Evolutionary conservation across 2,888 invertebrate species (phyloP), one percentile per base, ranked within the genome.

Genomic region (Norana najaformis): DNA sequence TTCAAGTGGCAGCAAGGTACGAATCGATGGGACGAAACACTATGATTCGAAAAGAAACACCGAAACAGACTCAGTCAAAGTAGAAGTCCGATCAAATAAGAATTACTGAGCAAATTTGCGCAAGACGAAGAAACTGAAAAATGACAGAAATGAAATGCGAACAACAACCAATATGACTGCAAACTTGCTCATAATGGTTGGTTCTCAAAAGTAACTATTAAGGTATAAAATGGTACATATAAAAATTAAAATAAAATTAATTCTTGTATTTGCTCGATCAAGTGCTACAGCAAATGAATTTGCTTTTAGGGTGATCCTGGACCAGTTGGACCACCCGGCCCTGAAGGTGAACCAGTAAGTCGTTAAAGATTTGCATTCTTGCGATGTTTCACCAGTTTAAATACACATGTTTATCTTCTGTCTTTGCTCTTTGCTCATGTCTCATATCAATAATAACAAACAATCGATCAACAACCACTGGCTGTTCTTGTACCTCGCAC

Each of bases 281-380:
- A 69, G 69, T n/a, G n/a, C 4, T 8, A n/a, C n/a, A n/a, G n/a
- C 1, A 8, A n/a, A 30, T 69, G 83, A 85, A 36, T 30, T 36
- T 91, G 82, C 85, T 92, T 91, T 83, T 90, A 95, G 92, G 97
- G 97, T 20, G 97, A 97, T 92, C 97, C 97, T 92, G 97, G 97
- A 0, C 96, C 96, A 0, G 95, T 96, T 4, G 97, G 97, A 34
- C 95, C 96, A 23, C 41, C 88, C n/a, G 92, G 92, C 53, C 53
- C 89, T 41, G 89, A 90, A 53, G 92, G 92, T 38, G 91, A 91
- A 85, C 91, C 90, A 88, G 92, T 92, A 89, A 90, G 90, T 91
- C n/a, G 30, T 3, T 53, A 1, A 30, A 3, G 41, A 41, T 13
- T 30, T 69, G 11, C 47, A 47, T 47, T 69, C 69, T 69, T 69